Evolutionary conservation across 2,888 invertebrate genomes (phyloP).

Genomic region (Zygaena filipendulae): DNA sequence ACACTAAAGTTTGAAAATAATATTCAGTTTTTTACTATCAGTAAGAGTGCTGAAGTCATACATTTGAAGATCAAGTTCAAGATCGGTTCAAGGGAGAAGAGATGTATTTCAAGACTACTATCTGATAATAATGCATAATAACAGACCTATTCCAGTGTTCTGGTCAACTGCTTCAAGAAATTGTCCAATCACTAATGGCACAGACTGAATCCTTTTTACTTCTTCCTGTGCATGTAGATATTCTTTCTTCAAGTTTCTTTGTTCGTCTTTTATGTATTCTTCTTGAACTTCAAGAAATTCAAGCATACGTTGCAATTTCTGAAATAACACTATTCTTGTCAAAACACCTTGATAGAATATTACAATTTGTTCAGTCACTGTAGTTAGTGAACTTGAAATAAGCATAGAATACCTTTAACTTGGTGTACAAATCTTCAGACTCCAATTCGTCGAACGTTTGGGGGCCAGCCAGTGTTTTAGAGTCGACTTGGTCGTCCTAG

Average conservation of each 20-base stretch:
- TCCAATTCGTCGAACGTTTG: constrained; percentile 85
- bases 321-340: constrained; percentile 15
- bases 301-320: constrained; percentile 95
- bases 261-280: constrained; percentile 99
- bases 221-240: constrained; percentile 98
- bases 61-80: too few relatives aligned
- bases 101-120: too few relatives aligned
- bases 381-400: neutral
- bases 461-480: constrained; percentile 74
- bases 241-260: constrained; percentile 97
- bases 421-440: constrained; percentile 93
- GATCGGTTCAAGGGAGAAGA: too few relatives aligned
- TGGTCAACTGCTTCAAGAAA: constrained; percentile 99
- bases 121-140: too few relatives aligned
- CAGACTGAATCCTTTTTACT: constrained; percentile 98
- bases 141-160: constrained; percentile 92
- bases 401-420: constrained; percentile 80
- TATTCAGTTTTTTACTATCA: too few relatives aligned
- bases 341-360: neutral
- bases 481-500: constrained; percentile 74
- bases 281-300: constrained; percentile 99
- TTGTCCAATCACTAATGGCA: constrained; percentile 98
- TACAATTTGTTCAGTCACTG: too few relatives aligned
- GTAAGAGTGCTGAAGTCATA: too few relatives aligned
- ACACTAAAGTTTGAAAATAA: too few relatives aligned